Base-by-base conservation (phyloP, 1,140 invertebrate genomes). In the Drosophila kurseongensis region DNA sequence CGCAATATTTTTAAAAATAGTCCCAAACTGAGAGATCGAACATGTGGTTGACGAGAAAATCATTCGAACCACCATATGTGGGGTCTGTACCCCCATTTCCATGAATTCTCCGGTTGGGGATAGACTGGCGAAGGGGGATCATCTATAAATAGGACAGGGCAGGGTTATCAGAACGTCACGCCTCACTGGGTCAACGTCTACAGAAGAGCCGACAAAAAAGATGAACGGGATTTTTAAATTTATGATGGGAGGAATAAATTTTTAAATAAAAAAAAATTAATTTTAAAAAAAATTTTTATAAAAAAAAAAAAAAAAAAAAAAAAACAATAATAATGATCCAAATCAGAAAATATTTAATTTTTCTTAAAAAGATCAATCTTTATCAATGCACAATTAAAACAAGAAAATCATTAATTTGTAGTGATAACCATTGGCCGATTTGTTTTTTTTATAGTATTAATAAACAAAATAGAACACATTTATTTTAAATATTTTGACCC, bases 121-220 rank as follows among this genome's bases (percentile, higher is more conserved):
- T 6, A 42, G 16, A 54, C 35, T 38, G 41, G 27, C 12, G 29
- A 36, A 32, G 38, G 60, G 60, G 42, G 58, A 72, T 59, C 63
- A 23, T 68, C 79, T 88, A 83, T 56, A 88, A 62, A 86, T 86
- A 86, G 83, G 47, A 55, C 75, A 75, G 79, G 74, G 76, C 84
- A 89, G 83, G 83, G 83, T 88, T 88, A 88, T 88, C 83, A 88
- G 63, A 88, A 62, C 83, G 84, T 89, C 79, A 75, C 68, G 83
- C 79, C 62, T 77, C 76, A 88, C 59, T 88, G 83, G 83, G 84
- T 89, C 83, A 88, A 80, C 79, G 72, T 62, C 16, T 68, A 74
- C 66, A 58, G 67, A 62, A 51, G 18, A 44, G 68, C 41, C 23
- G 40, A 56, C 41, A 38, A 51, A 61, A 32, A 65, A 65, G 41